Evolutionary conservation across 2,113 vertebrate species (phyloP).

Genomic region (Poeciliopsis retropinna): DNA sequence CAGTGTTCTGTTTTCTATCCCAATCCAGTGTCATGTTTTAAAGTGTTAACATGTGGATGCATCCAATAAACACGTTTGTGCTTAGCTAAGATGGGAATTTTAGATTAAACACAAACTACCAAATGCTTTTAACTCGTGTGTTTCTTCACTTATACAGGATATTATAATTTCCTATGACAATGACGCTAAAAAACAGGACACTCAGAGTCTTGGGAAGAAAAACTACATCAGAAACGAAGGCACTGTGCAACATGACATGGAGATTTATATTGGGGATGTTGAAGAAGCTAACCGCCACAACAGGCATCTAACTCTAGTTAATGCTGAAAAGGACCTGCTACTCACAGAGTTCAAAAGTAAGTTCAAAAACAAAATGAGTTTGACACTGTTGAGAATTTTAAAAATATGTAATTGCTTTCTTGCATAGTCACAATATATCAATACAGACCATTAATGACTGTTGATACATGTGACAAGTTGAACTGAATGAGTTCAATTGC

Average conservation of each 20-base stretch:
- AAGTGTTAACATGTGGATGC: not conserved
- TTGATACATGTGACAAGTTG: not conserved
- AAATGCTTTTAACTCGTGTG: not conserved
- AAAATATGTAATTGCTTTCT: not conserved
- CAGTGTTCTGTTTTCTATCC: no score
- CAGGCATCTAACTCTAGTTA: slow-evolving; percentile 75
- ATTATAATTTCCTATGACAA: slow-evolving; percentile 67
- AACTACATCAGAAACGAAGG: slow-evolving; percentile 65
- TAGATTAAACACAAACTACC: not conserved
- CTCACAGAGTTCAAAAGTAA: slow-evolving; percentile 79
- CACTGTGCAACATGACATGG: slow-evolving; percentile 65
- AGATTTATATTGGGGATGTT: slow-evolving; percentile 75
- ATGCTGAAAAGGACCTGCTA: slow-evolving; percentile 77
- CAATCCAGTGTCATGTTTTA: not conserved
- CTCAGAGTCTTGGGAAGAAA: slow-evolving; percentile 65
- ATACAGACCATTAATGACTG: not conserved
- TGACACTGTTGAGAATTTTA: not conserved
- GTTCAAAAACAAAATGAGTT: not conserved
- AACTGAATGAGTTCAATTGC: not conserved
- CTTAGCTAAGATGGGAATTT: not conserved
- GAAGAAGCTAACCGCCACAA: slow-evolving; percentile 62
- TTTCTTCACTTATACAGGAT: slow-evolving; percentile 72
- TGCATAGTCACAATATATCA: not conserved
- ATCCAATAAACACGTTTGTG: not conserved
- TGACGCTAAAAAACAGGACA: slow-evolving; percentile 64